Percentiles rank a stretch among this genome's conserved stretches.
These are phyloP conservation scores for Drosophila grimshawi DNA, from an alignment of 1,140 invertebrate genomes.

Conservation along the genomic window DNA sequence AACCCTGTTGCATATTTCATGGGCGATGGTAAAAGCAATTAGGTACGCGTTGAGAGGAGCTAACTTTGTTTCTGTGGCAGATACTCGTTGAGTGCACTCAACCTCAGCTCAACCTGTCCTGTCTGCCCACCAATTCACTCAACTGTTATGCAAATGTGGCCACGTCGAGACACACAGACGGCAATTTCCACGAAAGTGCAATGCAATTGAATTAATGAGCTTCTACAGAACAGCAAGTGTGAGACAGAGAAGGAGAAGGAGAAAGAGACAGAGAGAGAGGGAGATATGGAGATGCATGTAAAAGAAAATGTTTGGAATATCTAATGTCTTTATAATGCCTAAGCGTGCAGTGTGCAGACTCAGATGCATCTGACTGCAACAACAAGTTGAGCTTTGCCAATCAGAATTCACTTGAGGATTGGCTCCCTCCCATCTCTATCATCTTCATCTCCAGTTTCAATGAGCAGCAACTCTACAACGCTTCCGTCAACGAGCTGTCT, in stretches of 20 bases:
- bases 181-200: constrained; percentile 74
- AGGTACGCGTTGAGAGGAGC: constrained; percentile 25
- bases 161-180: constrained; percentile 32
- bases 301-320: constrained; percentile 73
- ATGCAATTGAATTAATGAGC: constrained; percentile 75
- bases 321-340: constrained; percentile 74
- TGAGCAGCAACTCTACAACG: constrained; percentile 15
- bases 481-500: constrained; percentile 70
- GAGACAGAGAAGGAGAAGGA: neutral
- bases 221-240: constrained; percentile 6
- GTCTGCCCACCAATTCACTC: constrained; percentile 26
- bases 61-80: constrained; percentile 11
- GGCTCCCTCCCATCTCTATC: constrained; percentile 1
- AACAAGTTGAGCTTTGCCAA: constrained; percentile 27
- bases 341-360: constrained; percentile 62
- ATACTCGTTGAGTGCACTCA: neutral
- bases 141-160: constrained; percentile 64
- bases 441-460: neutral
- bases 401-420: constrained; percentile 21
- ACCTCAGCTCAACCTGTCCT: constrained; percentile 26
- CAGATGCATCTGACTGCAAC: constrained; percentile 57
- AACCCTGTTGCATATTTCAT: constrained; percentile 50
- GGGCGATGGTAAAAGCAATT: constrained; percentile 39
- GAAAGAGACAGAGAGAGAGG: neutral
- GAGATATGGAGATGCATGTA: too few species aligned